Evolutionary conservation across 1,140 invertebrate species (phyloP), one percentile per base, ranked within the genome.

Genomic region (Macrobrachium rosenbergii): DNA sequence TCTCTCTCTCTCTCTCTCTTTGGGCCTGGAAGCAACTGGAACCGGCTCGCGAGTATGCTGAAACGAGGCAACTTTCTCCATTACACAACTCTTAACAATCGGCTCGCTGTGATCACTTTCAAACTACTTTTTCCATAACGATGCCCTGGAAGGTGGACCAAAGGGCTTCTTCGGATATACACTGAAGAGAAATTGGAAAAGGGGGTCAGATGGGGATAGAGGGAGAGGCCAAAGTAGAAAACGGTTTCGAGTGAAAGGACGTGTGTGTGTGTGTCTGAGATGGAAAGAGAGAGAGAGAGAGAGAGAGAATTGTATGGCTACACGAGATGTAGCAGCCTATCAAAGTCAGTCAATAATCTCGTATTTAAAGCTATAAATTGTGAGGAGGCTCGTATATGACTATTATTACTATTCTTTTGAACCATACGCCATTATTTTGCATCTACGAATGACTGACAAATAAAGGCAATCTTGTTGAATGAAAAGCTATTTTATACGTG

Each of bases 11-110:
- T 52, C 10, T 52, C 45, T 52, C 52, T 52, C 7, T 52, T 52
- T 52, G 52, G 6, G 52, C 52, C 52, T 52, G 16, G 45, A 75
- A 45, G 28, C 72, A 37, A 75, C 72, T 75, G 23, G 72, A 28
- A 28, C 72, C 28, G 14, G 28, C 72, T 45, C 16, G 45, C 43
- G 28, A 52, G 52, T 52, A 52, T 52, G 52, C 52, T 52, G 52
- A 52, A 52, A 73, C 79, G 63, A 82, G 14, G 19, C 45, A 82
- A 82, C n/a, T 82, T 82, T 52, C 19, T n/a, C 81, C 81, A 82
- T 82, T 82, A 82, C 81, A 82, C 81, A 82, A 82, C 81, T 82
- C 81, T 73, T 82, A 69, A 69, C 81, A 82, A 73, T 73, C 67
- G 67, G 63, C 73, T 82, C 67, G 21, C 81, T 37, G 23, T 82